Evolutionary conservation across 2,113 vertebrate species (phyloP).

Genomic region (Tenrec ecaudatus): DNA sequence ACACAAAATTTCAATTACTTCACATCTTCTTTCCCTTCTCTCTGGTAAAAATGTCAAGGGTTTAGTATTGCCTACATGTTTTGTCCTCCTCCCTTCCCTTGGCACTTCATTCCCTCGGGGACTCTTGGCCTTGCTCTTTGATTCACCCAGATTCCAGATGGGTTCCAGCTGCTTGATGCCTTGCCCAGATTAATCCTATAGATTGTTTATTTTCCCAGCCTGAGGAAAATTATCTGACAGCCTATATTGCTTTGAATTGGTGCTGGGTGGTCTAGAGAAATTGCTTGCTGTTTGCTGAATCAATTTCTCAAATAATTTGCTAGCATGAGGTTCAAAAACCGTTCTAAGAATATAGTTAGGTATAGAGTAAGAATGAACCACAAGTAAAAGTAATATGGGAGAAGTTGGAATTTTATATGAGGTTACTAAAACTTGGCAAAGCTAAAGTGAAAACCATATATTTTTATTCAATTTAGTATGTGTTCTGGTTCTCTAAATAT

Average conservation of each 20-base stretch:
- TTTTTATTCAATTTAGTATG: not conserved
- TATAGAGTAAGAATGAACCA: not conserved
- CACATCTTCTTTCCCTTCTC: not conserved
- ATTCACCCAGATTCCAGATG: not conserved
- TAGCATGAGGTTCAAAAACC: not conserved
- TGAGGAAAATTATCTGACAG: not conserved
- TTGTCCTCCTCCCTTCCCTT: not conserved
- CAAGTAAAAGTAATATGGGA: not conserved
- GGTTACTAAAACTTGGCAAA: slow-evolving; percentile 7
- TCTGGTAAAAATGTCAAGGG: not conserved
- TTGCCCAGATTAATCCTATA: not conserved
- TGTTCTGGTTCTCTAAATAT: slow-evolving; percentile 23
- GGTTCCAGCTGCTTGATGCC: not conserved
- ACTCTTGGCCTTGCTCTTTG: not conserved
- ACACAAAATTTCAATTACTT: too few relatives aligned
- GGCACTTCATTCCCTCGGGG: not conserved
- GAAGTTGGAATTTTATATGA: not conserved
- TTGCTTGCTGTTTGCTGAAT: not conserved
- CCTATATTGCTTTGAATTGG: not conserved
- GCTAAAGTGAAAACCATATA: not conserved
- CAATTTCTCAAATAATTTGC: not conserved
- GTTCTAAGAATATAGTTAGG: not conserved
- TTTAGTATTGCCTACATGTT: not conserved
- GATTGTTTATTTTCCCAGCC: not conserved
- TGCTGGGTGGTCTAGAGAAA: not conserved